phyloP scores from a whole-genome alignment of 1,140 invertebrate genomes.

The Ooceraea biroi region DNA sequence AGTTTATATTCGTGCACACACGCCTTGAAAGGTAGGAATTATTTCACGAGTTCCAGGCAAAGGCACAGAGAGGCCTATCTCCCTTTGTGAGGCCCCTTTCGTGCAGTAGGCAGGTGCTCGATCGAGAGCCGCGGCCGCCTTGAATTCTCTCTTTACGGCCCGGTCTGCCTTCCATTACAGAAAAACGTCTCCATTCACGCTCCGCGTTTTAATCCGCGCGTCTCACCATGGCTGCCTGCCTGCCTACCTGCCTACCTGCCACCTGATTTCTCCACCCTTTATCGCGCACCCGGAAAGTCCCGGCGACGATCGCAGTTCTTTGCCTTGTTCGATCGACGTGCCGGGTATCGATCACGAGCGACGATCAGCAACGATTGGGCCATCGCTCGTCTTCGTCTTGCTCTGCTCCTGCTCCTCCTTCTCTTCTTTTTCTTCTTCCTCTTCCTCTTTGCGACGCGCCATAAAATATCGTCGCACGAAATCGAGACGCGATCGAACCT shows the following conservation, averaged over 20 bases:
- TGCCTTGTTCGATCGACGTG: slow-evolving; percentile 14
- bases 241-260: slow-evolving; percentile 32
- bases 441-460: background rate
- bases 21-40: slow-evolving; percentile 68
- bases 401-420: no score
- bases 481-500: slow-evolving; percentile 26
- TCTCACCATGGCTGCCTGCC: slow-evolving; percentile 47
- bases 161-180: slow-evolving; percentile 56
- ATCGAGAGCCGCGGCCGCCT: slow-evolving; percentile 56
- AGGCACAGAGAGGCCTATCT: slow-evolving; percentile 30
- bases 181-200: slow-evolving; percentile 75
- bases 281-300: slow-evolving; percentile 43
- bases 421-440: background rate
- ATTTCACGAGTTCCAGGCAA: slow-evolving; percentile 73
- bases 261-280: slow-evolving; percentile 28
- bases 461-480: slow-evolving; percentile 43
- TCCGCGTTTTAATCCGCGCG: slow-evolving; percentile 68
- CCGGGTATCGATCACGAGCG: slow-evolving; percentile 37
- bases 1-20: slow-evolving; percentile 45
- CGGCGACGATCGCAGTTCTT: background rate
- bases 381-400: background rate
- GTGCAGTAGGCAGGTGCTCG: slow-evolving; percentile 70
- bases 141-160: slow-evolving; percentile 71
- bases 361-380: background rate
- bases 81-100: slow-evolving; percentile 52